A percentile compares a stretch with the other conserved stretches of the same genome.
Conservation (phyloP, 2,888 invertebrate species). For the Lacanobia oleracea region DNA sequence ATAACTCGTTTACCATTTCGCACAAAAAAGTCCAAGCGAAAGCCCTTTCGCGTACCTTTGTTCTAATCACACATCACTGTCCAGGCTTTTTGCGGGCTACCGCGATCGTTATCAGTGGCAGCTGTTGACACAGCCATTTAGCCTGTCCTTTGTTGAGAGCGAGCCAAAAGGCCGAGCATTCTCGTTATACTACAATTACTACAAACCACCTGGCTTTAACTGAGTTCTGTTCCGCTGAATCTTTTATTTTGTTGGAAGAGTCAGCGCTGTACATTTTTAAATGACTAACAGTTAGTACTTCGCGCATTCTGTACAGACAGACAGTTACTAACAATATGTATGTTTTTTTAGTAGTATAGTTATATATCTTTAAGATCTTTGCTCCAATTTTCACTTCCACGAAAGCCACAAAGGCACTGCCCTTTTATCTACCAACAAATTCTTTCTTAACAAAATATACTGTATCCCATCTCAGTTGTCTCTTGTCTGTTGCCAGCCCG, state of each 20-base stretch:
- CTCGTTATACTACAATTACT: slow-evolving; percentile 30
- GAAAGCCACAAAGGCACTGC: not conserved
- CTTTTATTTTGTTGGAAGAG: slow-evolving; percentile 41
- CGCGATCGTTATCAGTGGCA: slow-evolving; percentile 58
- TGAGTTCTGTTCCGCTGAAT: slow-evolving; percentile 16
- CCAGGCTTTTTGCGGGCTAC: slow-evolving; percentile 51
- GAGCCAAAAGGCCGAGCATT: slow-evolving; percentile 54
- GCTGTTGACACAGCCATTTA: slow-evolving; percentile 58
- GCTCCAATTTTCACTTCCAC: not conserved
- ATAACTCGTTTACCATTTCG: not conserved
- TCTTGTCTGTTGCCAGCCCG: slow-evolving; percentile 28
- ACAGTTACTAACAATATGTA: too few species aligned
- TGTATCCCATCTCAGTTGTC: slow-evolving; percentile 42
- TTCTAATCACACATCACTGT: slow-evolving; percentile 54
- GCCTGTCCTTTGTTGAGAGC: slow-evolving; percentile 58
- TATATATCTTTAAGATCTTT: not conserved
- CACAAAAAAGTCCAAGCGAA: slow-evolving; percentile 10
- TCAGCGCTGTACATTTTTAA: slow-evolving; percentile 4
- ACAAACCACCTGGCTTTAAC: slow-evolving; percentile 53
- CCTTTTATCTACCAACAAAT: slow-evolving; percentile 6
- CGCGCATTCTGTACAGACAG: too few species aligned
- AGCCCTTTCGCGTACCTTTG: slow-evolving; percentile 27
- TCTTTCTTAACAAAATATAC: slow-evolving; percentile 25
- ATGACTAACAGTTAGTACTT: not conserved
- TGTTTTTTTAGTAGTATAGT: too few species aligned